Base-by-base conservation (phyloP, 1,140 invertebrate species). In the Ooceraea biroi region DNA sequence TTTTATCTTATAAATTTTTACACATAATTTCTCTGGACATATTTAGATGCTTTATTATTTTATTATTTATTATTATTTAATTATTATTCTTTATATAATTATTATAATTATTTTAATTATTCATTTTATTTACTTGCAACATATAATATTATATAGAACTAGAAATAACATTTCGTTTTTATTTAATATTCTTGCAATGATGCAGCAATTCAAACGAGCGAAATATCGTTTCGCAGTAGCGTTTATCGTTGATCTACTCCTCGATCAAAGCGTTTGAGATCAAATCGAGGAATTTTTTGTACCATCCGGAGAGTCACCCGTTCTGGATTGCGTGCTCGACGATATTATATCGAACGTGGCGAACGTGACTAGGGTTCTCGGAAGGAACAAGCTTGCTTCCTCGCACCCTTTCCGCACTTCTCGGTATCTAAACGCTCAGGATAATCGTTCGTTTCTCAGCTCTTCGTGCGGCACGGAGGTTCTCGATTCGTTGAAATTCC, bases 361-460 rank as follows among this genome's bases (percentile, higher is more conserved):
- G 83, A 91, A 91, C 90, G 90, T 91, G 89, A 91, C 86, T 88
- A 71, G 91, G 91, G 87, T 92, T 92, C 89, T 85, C 68, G 82
- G 83, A 76, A 90, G 84, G 60, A 27, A 86, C 74, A 65, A 78
- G 66, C 58, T 57, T 41, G 83, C 78, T 84, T 88, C 83, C 85
- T 85, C 65, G 74, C 63, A 46, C 65, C 78, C 85, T 86, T 80
- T 83, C 80, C 66, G 55, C 66, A 84, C 85, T 85, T 88, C 86
- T 85, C 77, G 57, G 82, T 89, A 89, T 89, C 91, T 91, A 90
- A 76, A 90, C 88, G 88, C 82, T 46, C 86, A 71, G 72, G 89
- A 71, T 90, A 91, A 91, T 91, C 87, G 90, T 88, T 76, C 83
- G 80, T 90, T 90, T 92, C 89, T 90, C 91, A 82, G 83, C 85